Evolutionary conservation across 64 coral and sea anemone species (phyloP), one percentile per base, ranked within the genome.

Genomic region (Montipora sp.): DNA sequence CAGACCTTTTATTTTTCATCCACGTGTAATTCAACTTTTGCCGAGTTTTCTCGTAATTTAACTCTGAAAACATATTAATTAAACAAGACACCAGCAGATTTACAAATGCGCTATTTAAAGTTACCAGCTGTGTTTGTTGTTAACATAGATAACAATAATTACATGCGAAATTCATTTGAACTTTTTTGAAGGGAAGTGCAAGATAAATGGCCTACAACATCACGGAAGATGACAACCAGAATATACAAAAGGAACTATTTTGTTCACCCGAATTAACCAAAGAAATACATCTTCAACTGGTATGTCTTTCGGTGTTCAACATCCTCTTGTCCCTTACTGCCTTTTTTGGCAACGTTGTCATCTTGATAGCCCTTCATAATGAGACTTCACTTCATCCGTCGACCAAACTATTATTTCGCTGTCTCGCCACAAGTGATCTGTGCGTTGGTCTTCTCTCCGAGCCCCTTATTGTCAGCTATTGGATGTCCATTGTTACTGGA

Each of bases 351-450:
- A 81, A 81, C 21, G 57, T n/a, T 81, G 12, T 81, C 51, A 81
- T 81, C 79, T 6, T 81, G 0, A n/a, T 81, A 1, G 79, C 79
- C 11, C 79, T 81, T 43, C 55, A 15, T 8, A 81, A 43, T 21
- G 55, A 60, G 19, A 60, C 79, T 14, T 81, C 79, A 13, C n/a
- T 81, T 61, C 79, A 61, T 15, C 55, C 79, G 8, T 8, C 79
- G 23, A 21, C 79, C 20, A 81, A 81, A 60, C 79, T 81, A 12
- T 81, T 81, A 21, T 81, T 60, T 61, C 51, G 57, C 36, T 13
- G 20, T 15, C 24, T 81, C 2, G 79, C 79, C 4, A 27, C 79
- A 61, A 81, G 15, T 13, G 79, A 81, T 60, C 79, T 81, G 5
- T 81, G 7, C n/a, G 79, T 81, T 36, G 79, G 79, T 15, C 7